These are phyloP conservation scores for Halcyon leucocephala DNA, from an alignment of 2,797 vertebrate species.

Conservation along the genomic window DNA sequence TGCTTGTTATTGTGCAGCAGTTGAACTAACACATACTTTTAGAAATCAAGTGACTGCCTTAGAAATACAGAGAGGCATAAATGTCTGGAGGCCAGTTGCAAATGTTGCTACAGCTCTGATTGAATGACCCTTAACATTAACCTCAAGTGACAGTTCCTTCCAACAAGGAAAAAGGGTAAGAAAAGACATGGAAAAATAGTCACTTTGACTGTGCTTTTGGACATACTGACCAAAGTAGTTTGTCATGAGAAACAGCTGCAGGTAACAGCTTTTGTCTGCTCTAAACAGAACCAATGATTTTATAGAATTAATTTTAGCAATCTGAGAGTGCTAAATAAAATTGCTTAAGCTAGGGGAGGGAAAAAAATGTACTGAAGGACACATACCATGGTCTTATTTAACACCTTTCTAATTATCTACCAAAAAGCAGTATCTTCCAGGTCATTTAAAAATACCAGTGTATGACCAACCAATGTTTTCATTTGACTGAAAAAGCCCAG, in stretches of 20 bases:
- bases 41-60: slow-evolving; percentile 4
- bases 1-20: background rate
- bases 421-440: background rate
- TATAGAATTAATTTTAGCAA: background rate
- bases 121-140: slow-evolving; percentile 37
- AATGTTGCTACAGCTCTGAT: background rate
- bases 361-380: background rate
- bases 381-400: rapidly evolving
- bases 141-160: slow-evolving; percentile 34
- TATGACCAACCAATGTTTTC: background rate
- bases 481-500: background rate
- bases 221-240: slow-evolving; percentile 7
- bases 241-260: background rate
- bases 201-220: slow-evolving; percentile 6
- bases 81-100: slow-evolving; percentile 27
- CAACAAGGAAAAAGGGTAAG: background rate
- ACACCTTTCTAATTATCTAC: background rate
- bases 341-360: background rate
- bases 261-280: background rate
- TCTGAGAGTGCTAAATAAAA: background rate
- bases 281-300: background rate
- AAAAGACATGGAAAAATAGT: background rate
- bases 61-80: slow-evolving; percentile 42
- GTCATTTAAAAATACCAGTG: background rate
- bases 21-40: background rate